phyloP scores from a whole-genome alignment of 2,888 invertebrate species.

The Brachyopa scutellaris region DNA sequence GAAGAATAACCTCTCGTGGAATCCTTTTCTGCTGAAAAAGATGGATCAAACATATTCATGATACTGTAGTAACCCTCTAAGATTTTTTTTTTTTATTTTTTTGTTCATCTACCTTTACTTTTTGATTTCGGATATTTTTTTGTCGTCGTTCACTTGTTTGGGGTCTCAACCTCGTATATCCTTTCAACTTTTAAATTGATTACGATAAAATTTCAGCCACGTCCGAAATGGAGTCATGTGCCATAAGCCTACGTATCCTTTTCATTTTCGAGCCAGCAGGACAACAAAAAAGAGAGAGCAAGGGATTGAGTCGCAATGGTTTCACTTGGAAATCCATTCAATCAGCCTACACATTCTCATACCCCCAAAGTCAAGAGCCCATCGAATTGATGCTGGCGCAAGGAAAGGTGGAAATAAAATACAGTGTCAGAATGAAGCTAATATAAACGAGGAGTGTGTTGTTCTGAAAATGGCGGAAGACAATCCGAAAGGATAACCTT shows the following conservation, averaged over 20 bases:
- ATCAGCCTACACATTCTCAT: slow-evolving; percentile 35
- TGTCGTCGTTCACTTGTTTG: slow-evolving; percentile 27
- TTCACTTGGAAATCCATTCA: slow-evolving; percentile 66
- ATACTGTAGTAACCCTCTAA: slow-evolving; percentile 49
- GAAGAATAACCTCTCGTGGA: slow-evolving; percentile 21
- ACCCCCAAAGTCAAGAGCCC: not conserved
- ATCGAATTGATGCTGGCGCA: slow-evolving; percentile 27
- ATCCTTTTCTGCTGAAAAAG: slow-evolving; percentile 19
- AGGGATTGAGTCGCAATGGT: not conserved
- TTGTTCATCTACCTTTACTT: not conserved
- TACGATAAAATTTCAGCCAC: slow-evolving; percentile 72
- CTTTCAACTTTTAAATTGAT: slow-evolving; percentile 61
- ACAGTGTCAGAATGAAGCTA: slow-evolving; percentile 56
- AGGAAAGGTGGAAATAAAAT: slow-evolving; percentile 57
- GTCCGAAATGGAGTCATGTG: slow-evolving; percentile 70
- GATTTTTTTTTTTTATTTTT: slow-evolving; percentile 13
- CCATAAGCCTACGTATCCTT: slow-evolving; percentile 44
- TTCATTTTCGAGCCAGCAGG: not conserved
- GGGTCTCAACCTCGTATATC: slow-evolving; percentile 28
- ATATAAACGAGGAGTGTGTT: slow-evolving; percentile 35
- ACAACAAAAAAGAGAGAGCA: not conserved
- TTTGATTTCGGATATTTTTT: slow-evolving; percentile 24
- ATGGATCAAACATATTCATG: slow-evolving; percentile 55
- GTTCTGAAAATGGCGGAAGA: slow-evolving; percentile 36
- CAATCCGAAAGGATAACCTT: slow-evolving; percentile 57